A percentile compares a stretch with the other conserved stretches of the same genome.
These are phyloP conservation scores for Phaethornis superciliosus DNA, from an alignment of 2,113 vertebrate genomes.

Conservation along the genomic window DNA sequence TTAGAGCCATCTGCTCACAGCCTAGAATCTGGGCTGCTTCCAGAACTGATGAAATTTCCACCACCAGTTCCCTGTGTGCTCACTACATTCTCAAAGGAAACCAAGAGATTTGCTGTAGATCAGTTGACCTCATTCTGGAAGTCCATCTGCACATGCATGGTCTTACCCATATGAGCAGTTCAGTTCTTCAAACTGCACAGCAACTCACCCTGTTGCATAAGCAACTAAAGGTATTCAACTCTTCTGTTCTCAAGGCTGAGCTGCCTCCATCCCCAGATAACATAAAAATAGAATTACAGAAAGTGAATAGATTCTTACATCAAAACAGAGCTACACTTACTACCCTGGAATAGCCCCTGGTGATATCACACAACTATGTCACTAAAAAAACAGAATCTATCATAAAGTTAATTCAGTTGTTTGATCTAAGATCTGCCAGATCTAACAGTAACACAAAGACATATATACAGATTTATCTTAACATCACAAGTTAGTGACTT, in stretches of 20 bases:
- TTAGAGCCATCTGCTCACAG: constrained; percentile 58
- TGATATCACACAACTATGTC: neutral
- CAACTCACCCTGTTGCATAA: neutral
- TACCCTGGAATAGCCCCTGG: neutral
- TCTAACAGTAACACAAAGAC: neutral
- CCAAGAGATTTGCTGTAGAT: neutral
- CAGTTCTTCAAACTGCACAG: neutral
- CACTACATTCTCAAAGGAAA: neutral
- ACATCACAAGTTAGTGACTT: neutral
- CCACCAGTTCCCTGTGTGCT: neutral
- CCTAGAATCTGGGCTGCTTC: neutral
- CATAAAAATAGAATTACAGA: neutral
- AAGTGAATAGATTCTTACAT: neutral
- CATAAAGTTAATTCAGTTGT: neutral
- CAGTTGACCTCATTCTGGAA: constrained; percentile 11
- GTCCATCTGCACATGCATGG: neutral
- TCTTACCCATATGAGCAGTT: neutral
- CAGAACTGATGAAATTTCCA: constrained; percentile 31
- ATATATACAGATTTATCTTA: neutral
- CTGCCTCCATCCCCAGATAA: neutral
- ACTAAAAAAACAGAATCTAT: neutral
- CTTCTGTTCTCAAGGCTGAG: neutral
- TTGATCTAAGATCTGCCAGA: neutral
- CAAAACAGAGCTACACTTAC: neutral
- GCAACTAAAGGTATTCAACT: neutral